Evolutionary conservation across 2,113 vertebrate species (phyloP).

Genomic region (Puffinus mauretanicus): DNA sequence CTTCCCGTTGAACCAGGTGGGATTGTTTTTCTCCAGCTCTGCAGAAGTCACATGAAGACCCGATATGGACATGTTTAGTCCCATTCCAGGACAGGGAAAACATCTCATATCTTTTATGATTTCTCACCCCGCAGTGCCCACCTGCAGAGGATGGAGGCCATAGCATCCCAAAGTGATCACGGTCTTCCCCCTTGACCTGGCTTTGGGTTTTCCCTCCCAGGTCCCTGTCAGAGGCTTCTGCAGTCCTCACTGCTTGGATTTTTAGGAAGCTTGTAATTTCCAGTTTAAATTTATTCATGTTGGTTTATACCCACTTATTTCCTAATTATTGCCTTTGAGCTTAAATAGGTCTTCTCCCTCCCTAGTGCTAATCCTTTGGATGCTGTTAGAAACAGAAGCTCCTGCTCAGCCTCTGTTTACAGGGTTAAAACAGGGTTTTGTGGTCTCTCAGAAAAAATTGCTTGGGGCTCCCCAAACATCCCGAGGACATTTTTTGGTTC

Average conservation of each 20-base stretch:
- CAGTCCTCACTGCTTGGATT: background rate
- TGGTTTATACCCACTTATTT: background rate
- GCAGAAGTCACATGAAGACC: background rate
- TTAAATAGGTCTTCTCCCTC: background rate
- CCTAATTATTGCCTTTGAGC: background rate
- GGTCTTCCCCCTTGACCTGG: background rate
- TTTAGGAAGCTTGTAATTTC: background rate
- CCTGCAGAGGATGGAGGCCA: background rate
- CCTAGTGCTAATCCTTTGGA: background rate
- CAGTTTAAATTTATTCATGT: background rate
- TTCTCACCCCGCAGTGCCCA: fast-evolving
- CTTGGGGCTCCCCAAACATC: background rate
- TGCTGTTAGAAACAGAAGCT: background rate
- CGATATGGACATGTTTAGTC: background rate
- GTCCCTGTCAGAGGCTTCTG: background rate
- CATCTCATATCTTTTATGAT: background rate
- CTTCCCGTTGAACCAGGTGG: fast-evolving
- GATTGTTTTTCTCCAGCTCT: background rate
- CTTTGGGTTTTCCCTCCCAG: background rate
- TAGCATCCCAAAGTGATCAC: background rate
- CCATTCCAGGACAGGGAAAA: background rate
- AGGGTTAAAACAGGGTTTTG: background rate
- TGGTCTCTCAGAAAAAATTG: background rate
- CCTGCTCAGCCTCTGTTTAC: background rate
- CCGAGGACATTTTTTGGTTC: background rate